Evolutionary conservation across 2,113 vertebrate species (phyloP), one percentile per base, ranked within the genome.

Genomic region (Macrotis lagotis): DNA sequence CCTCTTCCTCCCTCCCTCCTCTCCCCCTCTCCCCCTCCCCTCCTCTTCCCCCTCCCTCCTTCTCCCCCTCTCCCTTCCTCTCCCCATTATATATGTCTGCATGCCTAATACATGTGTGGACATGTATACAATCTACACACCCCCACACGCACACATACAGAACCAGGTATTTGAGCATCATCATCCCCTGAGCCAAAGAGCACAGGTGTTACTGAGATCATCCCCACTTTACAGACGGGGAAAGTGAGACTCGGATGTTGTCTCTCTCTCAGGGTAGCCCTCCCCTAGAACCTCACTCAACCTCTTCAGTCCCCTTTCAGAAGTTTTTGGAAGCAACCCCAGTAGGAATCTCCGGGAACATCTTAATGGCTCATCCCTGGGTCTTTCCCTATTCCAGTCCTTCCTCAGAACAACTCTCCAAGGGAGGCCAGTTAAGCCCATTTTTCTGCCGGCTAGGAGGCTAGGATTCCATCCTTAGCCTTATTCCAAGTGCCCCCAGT

Each of bases 31-130:
- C 11, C 48, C 28, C 8, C 51, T 14, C 25, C 3, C 2, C 44
- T 31, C 51, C 48, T 26, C 12, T 26, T 37, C 0, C 1, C 55
- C 25, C 19, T 1, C 12, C 31, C 48, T 16, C 14, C 6, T 0
- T 31, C 51, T 37, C 31, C 8, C 1, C 11, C 52, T 6, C 3
- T 26, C 83, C 28, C 10, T 12, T 37, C 55, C 12, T 1, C 53
- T 8, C 24, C 19, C 7, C 16, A 51, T 0, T 3, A 3, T 31
- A 3, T 12, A 3, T 31, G 28, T 28, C 55, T 31, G 26, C 55
- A 3, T 2, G 55, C 28, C 2, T n/a, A n/a, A n/a, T n/a, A n/a
- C n/a, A n/a, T n/a, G n/a, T n/a, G n/a, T 14, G 12, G 26, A 55
- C 53, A 10, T 2, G 53, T 0, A 28, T 28, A 10, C 4, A 7